Base-by-base conservation (phyloP, 2,888 invertebrate species). In the Parthenolecanium corni region DNA sequence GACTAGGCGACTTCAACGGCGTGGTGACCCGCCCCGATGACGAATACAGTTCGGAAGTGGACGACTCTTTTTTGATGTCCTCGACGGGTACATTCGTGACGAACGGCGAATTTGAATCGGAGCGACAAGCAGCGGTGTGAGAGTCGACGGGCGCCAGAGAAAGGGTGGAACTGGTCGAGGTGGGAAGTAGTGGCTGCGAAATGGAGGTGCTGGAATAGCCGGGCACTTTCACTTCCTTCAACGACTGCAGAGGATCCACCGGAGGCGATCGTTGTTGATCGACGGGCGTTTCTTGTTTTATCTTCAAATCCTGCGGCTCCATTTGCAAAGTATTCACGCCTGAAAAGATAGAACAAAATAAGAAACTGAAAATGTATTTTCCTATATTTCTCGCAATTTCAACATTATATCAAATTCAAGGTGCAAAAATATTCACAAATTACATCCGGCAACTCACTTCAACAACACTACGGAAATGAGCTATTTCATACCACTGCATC, bases 151-250 rank as follows among this genome's bases (percentile, higher is more conserved):
- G 66, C 64, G 66, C 67, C 16, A 66, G 56, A n/a, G 67, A 54
- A 9, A 69, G 67, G 31, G 67, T 66, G 18, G 67, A 67, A 49
- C 65, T 65, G 11, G 68, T 68, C 9, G 68, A 69, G 5, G 68
- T 69, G 6, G 70, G 69, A 36, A 70, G 66, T 58, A 71, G 65
- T 21, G 71, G 70, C 52, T 70, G 71, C 18, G 71, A 70, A 14
- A 69, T 69, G n/a, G 70, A 70, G 9, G 72, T 69, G 38, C 79
- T 79, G 49, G 80, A 78, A 64, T 82, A 80, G 71, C 85, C 84
- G 42, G 85, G 84, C 9, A 86, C 85, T 77, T 86, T 86, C 0
- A 87, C 86, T 72, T 86, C 86, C 71, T 86, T 85, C 9, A 87
- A 74, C 67, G 85, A 85, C 70, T 87, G 86, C 66, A 87, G 72